Evolutionary conservation across 2,113 vertebrate species (phyloP), one percentile per base, ranked within the genome.

Genomic region (Lontra canadensis): DNA sequence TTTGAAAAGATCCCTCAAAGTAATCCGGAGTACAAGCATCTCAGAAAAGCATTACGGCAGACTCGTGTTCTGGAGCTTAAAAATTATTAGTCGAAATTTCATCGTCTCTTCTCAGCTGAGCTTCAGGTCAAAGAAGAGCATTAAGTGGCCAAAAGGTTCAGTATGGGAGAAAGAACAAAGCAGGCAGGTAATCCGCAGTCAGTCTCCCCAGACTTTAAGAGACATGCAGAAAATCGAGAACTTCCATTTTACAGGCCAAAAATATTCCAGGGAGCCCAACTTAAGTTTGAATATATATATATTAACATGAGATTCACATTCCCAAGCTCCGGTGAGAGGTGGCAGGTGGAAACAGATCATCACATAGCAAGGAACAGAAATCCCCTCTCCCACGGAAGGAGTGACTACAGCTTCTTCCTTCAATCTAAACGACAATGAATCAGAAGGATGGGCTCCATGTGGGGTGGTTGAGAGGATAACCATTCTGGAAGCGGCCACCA

Each of bases 311-410:
- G 73, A 83, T 76, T 81, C 49, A 90, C n/a, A 76, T 73, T 59
- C 73, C 9, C 67, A 59, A 95, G 55, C 71, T 82, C 69, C n/a
- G 21, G 71, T 39, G 52, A 91, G 81, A 98, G 78, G 55, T 13
- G 44, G 59, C 52, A 90, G 80, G 44, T 93, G 93, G 93, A 97
- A 95, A 97, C 44, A 86, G 94, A 92, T 7, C 52, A 20, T 55
- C 8, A 5, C 10, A 20, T 63, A 49, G 91, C 83, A 39, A 88
- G 47, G 71, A 90, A 61, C 39, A 91, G 83, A 95, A 83, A 90
- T 36, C 49, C 17, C 2, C 7, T 79, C n/a, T 80, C 42, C 31
- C 83, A 86, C 44, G 86, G 65, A 82, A 71, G 87, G 59, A 81
- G 44, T 59, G 88, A 85, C 61, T 52, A 47, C 5, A 9, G 44